Percentiles rank a stretch among this genome's conserved stretches.
Conservation (phyloP, 2,888 invertebrate genomes). For the Agelastica alni region DNA sequence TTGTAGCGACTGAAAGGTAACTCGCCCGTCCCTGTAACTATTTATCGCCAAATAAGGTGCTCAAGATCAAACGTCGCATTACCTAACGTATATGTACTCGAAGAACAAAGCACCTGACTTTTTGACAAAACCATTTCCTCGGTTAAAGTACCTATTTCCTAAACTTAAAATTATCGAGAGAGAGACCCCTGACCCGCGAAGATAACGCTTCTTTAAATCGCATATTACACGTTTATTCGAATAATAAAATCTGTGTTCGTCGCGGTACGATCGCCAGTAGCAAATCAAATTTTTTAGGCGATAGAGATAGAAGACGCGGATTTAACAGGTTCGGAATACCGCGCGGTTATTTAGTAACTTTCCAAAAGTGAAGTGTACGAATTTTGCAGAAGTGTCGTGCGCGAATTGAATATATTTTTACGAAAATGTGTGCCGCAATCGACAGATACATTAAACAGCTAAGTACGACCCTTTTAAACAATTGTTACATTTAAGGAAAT, state of each 20-base stretch:
- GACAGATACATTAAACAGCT: too few relatives aligned
- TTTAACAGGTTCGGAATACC: not conserved
- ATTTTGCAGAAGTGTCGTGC: not conserved
- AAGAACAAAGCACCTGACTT: too few relatives aligned
- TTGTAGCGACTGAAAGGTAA: too few relatives aligned
- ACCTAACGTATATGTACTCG: not conserved
- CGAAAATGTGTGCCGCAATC: not conserved
- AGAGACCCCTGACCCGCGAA: conserved; percentile 4
- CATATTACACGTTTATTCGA: too few relatives aligned
- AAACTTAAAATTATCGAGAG: not conserved
- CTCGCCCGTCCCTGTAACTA: not conserved
- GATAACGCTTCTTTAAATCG: too few relatives aligned
- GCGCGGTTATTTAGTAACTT: too few relatives aligned
- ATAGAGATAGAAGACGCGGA: not conserved
- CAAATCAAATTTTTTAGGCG: not conserved
- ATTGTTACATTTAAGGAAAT: too few relatives aligned
- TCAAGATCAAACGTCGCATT: not conserved
- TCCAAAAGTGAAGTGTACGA: too few relatives aligned
- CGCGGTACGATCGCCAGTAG: not conserved
- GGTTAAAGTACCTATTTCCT: not conserved
- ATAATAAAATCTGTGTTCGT: not conserved
- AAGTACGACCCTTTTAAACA: too few relatives aligned
- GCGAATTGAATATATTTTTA: not conserved
- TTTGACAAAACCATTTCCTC: too few relatives aligned
- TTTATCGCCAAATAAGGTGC: not conserved